Percentiles rank a stretch among this genome's conserved stretches.
phyloP scores from a whole-genome alignment of 2,113 vertebrate genomes.

The Mesitornis unicolor region DNA sequence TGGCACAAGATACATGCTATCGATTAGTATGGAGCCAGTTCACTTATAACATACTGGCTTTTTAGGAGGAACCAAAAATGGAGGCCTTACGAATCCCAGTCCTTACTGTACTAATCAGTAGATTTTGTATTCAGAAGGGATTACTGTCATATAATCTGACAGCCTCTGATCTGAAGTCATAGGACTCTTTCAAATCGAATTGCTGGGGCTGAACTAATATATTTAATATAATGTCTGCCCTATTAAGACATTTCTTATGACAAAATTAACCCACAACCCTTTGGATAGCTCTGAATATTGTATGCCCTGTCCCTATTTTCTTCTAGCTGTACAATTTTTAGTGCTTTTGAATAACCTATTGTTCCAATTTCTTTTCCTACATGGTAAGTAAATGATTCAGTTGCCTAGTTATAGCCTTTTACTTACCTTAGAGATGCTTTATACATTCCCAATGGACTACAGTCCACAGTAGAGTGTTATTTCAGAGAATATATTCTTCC shows the following conservation, averaged over 20 bases:
- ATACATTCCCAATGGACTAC: neutral
- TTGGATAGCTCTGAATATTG: neutral
- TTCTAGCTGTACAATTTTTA: neutral
- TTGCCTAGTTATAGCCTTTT: neutral
- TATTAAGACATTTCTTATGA: neutral
- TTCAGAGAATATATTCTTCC: neutral
- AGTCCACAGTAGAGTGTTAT: neutral
- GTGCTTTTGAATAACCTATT: neutral
- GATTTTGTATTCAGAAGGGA: neutral
- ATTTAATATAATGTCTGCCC: neutral
- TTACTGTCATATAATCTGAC: neutral
- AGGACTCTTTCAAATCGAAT: neutral
- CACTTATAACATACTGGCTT: neutral
- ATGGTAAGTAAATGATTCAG: neutral
- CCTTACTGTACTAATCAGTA: neutral
- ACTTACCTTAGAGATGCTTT: neutral
- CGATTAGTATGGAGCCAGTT: neutral
- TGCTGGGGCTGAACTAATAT: neutral
- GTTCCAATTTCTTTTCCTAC: neutral
- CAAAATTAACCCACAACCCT: neutral
- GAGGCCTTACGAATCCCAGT: neutral
- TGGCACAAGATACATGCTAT: neutral
- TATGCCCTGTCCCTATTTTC: neutral
- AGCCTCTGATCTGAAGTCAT: neutral
- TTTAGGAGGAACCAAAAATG: neutral